Conservation (phyloP, 37 sponge, comb jelly and placozoan genomes). For the Ianthella basta region DNA sequence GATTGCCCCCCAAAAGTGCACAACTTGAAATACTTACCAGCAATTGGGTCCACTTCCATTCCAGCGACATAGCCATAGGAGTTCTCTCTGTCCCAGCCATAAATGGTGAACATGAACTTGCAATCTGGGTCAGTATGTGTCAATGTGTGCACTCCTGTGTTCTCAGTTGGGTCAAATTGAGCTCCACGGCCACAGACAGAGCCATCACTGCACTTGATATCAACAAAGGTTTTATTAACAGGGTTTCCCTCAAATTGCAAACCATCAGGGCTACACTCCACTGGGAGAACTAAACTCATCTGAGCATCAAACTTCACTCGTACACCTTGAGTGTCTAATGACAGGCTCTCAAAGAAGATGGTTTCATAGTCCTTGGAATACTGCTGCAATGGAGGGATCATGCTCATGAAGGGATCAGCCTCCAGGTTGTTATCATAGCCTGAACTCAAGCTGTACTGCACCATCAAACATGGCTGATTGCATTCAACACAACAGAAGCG, state of each 20-base stretch:
- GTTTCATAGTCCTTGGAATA: conserved; percentile 3
- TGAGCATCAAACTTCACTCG: not conserved
- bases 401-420: conserved; percentile 2
- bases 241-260: not conserved
- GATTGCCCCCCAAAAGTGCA: too few relatives aligned
- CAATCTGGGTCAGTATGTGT: not conserved
- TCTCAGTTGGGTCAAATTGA: not conserved
- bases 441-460: conserved; percentile 40
- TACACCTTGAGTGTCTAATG: conserved; percentile 9
- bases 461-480: conserved; percentile 44
- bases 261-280: not conserved
- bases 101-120: not conserved
- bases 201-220: not conserved
- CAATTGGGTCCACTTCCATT: conserved; percentile 15
- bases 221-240: not conserved
- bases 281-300: conserved; percentile 12
- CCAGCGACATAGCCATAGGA: conserved; percentile 10
- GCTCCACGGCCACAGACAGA: not conserved
- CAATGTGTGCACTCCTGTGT: not conserved
- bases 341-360: not conserved
- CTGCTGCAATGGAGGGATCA: conserved; percentile 12
- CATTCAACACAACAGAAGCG: conserved; percentile 30
- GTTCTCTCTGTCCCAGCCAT: conserved; percentile 6
- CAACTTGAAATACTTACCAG: conserved; percentile 24
- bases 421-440: conserved; percentile 45